A percentile compares a stretch with the other conserved stretches of the same genome.
Conservation (phyloP, 2,113 vertebrate species). For the Grammomys surdaster region DNA sequence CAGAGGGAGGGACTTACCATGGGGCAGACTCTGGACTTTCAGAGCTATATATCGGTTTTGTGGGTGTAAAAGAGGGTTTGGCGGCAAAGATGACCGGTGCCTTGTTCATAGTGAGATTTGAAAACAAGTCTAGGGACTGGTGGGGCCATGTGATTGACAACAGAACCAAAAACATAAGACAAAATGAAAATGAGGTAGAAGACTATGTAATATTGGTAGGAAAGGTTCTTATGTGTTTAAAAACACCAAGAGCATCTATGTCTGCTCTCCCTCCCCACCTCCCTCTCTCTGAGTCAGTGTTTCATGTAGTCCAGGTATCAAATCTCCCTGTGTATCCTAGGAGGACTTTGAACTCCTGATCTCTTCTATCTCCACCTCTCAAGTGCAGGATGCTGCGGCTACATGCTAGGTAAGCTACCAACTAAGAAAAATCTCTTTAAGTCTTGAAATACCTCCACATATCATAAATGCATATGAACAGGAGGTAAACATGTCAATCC, state of each 20-base stretch:
- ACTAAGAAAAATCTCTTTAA: neutral
- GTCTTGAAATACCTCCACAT: neutral
- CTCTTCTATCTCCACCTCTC: neutral
- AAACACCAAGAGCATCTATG: neutral
- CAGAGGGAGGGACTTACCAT: neutral
- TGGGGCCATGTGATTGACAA: neutral
- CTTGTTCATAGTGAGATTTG: conserved; percentile 30
- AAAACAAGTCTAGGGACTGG: conserved; percentile 15
- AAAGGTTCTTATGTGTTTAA: neutral
- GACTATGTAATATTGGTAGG: neutral
- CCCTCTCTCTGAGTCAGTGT: neutral
- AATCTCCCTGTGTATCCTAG: neutral
- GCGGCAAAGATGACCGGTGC: neutral
- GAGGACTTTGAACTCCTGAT: neutral
- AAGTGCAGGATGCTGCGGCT: neutral
- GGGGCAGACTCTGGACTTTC: conserved; percentile 17
- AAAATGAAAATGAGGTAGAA: neutral
- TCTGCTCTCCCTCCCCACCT: too few relatives aligned
- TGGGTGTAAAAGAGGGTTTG: conserved; percentile 25
- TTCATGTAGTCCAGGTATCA: neutral
- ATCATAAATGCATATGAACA: neutral
- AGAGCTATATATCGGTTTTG: conserved; percentile 15
- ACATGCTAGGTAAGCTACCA: too few relatives aligned
- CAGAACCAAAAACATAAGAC: neutral
- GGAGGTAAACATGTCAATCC: neutral